Conservation (phyloP, 2,888 invertebrate genomes). For the Epiperipatus broadwayi region DNA sequence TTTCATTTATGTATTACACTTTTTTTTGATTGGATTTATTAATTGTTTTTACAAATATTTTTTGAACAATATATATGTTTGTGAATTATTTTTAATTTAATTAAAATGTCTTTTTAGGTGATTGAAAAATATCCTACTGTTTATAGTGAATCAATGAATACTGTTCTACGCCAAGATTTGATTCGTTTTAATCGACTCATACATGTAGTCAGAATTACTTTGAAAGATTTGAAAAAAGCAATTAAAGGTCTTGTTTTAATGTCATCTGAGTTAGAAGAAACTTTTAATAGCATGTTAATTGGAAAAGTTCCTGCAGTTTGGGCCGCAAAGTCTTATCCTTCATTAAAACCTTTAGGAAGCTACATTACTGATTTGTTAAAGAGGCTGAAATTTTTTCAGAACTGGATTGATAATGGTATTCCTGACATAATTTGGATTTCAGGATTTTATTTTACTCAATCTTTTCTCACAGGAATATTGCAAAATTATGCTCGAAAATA, state of each 20-base stretch:
- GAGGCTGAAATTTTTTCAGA: conserved; percentile 22
- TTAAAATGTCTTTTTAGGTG: conserved; percentile 13
- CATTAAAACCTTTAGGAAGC: conserved; percentile 60
- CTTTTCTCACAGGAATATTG: conserved; percentile 30
- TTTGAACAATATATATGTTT: too few relatives aligned
- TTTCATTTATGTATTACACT: too few relatives aligned
- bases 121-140: conserved; percentile 16
- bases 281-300: conserved; percentile 46
- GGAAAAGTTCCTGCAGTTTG: conserved; percentile 58
- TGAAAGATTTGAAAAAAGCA: conserved; percentile 53
- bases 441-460: conserved; percentile 33
- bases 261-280: conserved; percentile 58
- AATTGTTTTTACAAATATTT: too few relatives aligned
- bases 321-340: conserved; percentile 66
- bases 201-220: conserved; percentile 43
- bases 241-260: conserved; percentile 67
- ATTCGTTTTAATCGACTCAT: conserved; percentile 36
- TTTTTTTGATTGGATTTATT: too few relatives aligned
- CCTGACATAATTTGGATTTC: conserved; percentile 33
- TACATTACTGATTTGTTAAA: conserved; percentile 57
- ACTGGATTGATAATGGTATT: conserved; percentile 30
- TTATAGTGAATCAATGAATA: conserved; percentile 34
- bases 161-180: conserved; percentile 45
- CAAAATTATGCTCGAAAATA: conserved; percentile 31
- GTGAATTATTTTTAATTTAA: conserved; percentile 8